These are phyloP conservation scores for Brachyrhaphis roseni DNA, from an alignment of 2,797 vertebrate genomes.

Conservation along the genomic window DNA sequence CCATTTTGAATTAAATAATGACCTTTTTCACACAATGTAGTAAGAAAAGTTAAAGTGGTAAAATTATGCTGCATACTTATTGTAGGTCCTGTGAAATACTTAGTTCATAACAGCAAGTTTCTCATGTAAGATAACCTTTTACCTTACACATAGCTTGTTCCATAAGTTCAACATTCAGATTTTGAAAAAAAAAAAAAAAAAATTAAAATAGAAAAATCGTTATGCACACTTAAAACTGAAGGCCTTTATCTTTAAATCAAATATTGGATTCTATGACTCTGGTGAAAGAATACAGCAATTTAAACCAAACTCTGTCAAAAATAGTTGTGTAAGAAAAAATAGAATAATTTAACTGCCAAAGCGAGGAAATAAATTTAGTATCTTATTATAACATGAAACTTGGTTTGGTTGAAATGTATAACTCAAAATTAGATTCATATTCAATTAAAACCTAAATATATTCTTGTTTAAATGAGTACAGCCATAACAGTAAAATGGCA, in stretches of 20 bases:
- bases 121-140: background rate
- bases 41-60: background rate
- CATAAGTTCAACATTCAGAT: background rate
- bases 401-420: background rate
- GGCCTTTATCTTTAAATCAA: background rate
- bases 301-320: background rate
- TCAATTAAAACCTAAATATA: background rate
- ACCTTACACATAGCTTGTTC: background rate
- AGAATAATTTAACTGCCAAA: background rate
- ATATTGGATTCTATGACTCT: background rate
- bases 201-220: background rate
- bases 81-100: background rate
- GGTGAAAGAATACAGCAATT: background rate
- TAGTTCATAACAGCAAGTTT: background rate
- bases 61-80: background rate
- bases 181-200: background rate
- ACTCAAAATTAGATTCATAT: background rate
- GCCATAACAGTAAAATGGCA: background rate
- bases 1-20: background rate
- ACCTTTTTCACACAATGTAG: background rate
- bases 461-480: background rate
- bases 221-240: background rate
- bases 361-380: background rate
- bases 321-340: background rate
- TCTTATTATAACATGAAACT: background rate